Percentiles rank a stretch among this genome's conserved stretches.
These are phyloP conservation scores for Drosophila monieri DNA, from an alignment of 2,888 invertebrate genomes.

Conservation along the genomic window DNA sequence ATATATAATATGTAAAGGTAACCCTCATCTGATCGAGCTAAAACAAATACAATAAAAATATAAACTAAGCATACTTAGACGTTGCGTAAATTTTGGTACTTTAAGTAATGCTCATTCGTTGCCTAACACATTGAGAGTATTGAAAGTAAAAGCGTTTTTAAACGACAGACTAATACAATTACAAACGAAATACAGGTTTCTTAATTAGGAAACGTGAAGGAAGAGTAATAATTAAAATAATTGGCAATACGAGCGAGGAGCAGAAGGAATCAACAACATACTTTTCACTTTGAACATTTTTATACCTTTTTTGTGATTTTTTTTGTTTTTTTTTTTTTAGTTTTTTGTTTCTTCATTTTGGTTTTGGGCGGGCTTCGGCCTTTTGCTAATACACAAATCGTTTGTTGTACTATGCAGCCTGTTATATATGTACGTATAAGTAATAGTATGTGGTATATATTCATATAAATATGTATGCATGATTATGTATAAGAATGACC, in stretches of 20 bases:
- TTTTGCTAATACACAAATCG: conserved; percentile 75
- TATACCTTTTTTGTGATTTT: conserved; percentile 27
- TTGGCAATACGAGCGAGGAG: conserved; percentile 81
- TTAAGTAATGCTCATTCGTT: conserved; percentile 67
- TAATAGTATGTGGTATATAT: conserved; percentile 56
- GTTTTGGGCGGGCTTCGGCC: conserved; percentile 72
- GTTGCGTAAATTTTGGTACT: conserved; percentile 52
- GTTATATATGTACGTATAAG: conserved; percentile 49
- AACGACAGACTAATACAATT: conserved; percentile 52
- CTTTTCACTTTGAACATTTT: conserved; percentile 50
- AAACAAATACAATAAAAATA: conserved; percentile 42
- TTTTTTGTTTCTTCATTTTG: conserved; percentile 32
- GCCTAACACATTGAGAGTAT: conserved; percentile 66
- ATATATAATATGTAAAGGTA: conserved; percentile 25
- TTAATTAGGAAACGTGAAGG: conserved; percentile 38
- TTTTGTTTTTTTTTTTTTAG: conserved; percentile 30
- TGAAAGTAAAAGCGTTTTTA: conserved; percentile 49
- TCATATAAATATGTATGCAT: conserved; percentile 66
- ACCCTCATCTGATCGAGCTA: conserved; percentile 40
- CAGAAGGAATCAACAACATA: conserved; percentile 68
- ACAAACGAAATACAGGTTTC: conserved; percentile 39
- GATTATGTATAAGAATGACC: conserved; percentile 59
- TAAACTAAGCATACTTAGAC: conserved; percentile 35
- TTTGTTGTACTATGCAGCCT: conserved; percentile 71
- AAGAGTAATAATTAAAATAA: conserved; percentile 56